These are phyloP conservation scores for Urocynchramus pylzowi DNA, from an alignment of 2,113 vertebrate genomes.

Conservation along the genomic window DNA sequence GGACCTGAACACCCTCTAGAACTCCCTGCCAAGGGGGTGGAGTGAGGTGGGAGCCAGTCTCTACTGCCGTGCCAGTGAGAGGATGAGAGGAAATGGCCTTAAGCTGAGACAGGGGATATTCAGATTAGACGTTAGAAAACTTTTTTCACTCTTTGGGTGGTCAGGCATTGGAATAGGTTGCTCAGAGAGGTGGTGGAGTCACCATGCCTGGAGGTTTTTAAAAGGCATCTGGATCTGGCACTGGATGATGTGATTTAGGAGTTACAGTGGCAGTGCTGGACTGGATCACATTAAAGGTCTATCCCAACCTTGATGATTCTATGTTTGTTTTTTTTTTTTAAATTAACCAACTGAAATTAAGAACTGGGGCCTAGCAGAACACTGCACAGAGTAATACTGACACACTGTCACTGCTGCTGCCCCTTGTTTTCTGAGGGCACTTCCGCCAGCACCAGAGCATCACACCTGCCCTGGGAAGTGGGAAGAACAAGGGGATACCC, in stretches of 20 bases:
- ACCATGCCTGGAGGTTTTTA: background rate
- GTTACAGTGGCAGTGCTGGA: background rate
- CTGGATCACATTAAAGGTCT: background rate
- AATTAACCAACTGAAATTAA: background rate
- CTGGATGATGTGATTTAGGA: background rate
- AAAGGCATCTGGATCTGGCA: background rate
- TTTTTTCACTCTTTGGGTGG: fast-evolving
- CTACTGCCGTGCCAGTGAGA: background rate
- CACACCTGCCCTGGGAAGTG: fast-evolving
- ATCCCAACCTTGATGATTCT: background rate
- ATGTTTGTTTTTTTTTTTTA: background rate
- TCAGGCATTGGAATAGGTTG: background rate
- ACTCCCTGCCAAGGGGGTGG: background rate
- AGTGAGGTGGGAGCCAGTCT: background rate
- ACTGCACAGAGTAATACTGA: fast-evolving
- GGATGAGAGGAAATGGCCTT: background rate
- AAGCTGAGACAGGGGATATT: background rate
- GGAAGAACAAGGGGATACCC: fast-evolving
- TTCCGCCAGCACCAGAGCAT: background rate
- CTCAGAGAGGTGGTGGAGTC: background rate
- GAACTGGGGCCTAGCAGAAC: background rate
- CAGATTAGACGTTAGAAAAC: background rate
- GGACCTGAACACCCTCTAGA: fast-evolving
- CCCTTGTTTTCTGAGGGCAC: no score
- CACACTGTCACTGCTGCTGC: background rate